A percentile compares a stretch with the other conserved stretches of the same genome.
phyloP scores from a whole-genome alignment of 2,797 vertebrate genomes.

The Catostomus latipinnis region DNA sequence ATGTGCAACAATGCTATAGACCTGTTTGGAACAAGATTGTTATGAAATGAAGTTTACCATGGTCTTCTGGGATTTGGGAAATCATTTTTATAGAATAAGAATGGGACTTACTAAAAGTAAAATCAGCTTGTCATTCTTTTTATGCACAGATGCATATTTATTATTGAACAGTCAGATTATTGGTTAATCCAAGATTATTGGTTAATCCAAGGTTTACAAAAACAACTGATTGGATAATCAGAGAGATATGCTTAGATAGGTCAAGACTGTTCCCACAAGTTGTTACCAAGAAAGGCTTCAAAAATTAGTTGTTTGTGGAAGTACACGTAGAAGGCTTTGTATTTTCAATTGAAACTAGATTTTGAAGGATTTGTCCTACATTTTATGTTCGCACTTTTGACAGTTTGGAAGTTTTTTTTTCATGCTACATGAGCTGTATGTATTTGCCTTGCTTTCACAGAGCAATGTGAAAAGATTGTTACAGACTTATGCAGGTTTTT shows the following conservation, averaged over 20 bases:
- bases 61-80: conserved; percentile 20
- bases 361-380: conserved; percentile 39
- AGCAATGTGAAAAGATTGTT: conserved; percentile 62
- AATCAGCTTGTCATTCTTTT: conserved; percentile 38
- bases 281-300: conserved; percentile 12
- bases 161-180: conserved; percentile 16
- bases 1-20: conserved; percentile 44
- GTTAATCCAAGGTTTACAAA: conserved; percentile 36
- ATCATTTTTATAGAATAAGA: conserved; percentile 2
- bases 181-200: conserved; percentile 17
- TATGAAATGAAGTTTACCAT: conserved; percentile 15
- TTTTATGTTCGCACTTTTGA: conserved; percentile 39
- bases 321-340: neutral
- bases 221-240: conserved; percentile 43
- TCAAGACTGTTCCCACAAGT: neutral
- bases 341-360: conserved; percentile 35
- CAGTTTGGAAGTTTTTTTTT: conserved; percentile 36
- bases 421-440: conserved; percentile 58
- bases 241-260: conserved; percentile 19
- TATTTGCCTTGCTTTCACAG: conserved; percentile 66
- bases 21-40: conserved; percentile 58
- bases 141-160: conserved; percentile 7
- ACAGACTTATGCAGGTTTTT: conserved; percentile 58
- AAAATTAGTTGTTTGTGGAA: conserved; percentile 17
- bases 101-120: conserved; percentile 7